Evolutionary conservation across 30 jellyfish, hydroid and myxozoan genomes (phyloP), one percentile per base, ranked within the genome.

Genomic region (Pseudorhiza aurosa): DNA sequence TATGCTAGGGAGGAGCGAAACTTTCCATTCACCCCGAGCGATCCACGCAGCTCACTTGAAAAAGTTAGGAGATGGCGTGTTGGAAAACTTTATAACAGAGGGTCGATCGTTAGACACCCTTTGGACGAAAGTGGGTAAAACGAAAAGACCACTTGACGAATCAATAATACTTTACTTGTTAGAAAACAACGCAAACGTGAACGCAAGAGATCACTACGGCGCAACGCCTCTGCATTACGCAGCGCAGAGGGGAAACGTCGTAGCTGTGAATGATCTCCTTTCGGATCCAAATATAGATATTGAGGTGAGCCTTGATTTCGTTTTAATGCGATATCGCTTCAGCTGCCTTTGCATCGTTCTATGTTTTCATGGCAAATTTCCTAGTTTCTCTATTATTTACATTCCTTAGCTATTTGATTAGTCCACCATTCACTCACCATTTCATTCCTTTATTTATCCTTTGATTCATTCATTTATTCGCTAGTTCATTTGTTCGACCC

Each of bases 141-240:
- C 36, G 35, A 45, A 24, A 27, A 57, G 17, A 19, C n/a, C 28
- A 4, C 53, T 56, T 11, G 96, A 85, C 30, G 94, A 81, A 27
- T 93, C 99, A 2, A 86, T 93, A 1, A 50, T 93, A 24, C 62
- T 65, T 19, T 87, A 72, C 64, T 56, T 93, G 47, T 42, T 93
- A 37, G 84, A 83, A 30, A 49, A 81, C 35, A 80, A 82, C 60
- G 99, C 99, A 1, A 60, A 81, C 51, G 73, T 95, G 43, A 95
- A 95, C 64, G 97, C 97, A 4, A 79, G 81, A 55, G 99, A 95
- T 77, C 50, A 49, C 45, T 87, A 88, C 56, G 99, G 97, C 7
- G 90, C 96, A 10, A 83, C 99, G 8, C 96, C 99, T 10, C 82
- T 95, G 24, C 99, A 95, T 45, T 87, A 88, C 77, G 99, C 97